Conservation (phyloP, 30 jellyfish, hydroid and myxozoan species). For the Pelagia noctiluca region DNA sequence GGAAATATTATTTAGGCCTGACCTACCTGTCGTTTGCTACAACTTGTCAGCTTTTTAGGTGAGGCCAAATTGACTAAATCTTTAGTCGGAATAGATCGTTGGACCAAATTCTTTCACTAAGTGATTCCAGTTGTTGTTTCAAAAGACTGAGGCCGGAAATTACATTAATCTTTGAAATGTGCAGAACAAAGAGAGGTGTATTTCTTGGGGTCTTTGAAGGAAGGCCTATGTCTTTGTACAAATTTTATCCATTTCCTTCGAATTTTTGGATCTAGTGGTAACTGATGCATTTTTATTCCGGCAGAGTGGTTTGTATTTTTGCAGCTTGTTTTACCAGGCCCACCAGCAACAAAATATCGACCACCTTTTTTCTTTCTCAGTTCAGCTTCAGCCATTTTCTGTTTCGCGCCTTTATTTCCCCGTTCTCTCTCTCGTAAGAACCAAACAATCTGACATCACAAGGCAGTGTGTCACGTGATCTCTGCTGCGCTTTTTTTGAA, state of each 20-base stretch:
- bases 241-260: slow-evolving; percentile 45
- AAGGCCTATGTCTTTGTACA: slow-evolving; percentile 51
- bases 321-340: slow-evolving; percentile 55
- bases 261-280: slow-evolving; percentile 19
- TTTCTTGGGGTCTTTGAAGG: slow-evolving; percentile 28
- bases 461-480: too few species aligned
- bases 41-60: slow-evolving; percentile 23
- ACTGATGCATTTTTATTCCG: slow-evolving; percentile 52
- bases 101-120: slow-evolving; percentile 26
- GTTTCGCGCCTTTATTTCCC: too few species aligned
- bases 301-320: slow-evolving; percentile 43
- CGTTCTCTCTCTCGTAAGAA: too few species aligned
- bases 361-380: slow-evolving; percentile 42
- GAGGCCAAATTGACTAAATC: slow-evolving; percentile 35
- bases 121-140: slow-evolving; percentile 25
- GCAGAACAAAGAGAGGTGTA: slow-evolving; percentile 45
- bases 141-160: slow-evolving; percentile 7
- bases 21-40: slow-evolving; percentile 36
- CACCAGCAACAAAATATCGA: slow-evolving; percentile 65
- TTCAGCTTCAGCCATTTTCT: too few species aligned
- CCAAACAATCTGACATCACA: too few species aligned
- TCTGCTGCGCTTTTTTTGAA: too few species aligned
- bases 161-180: slow-evolving; percentile 43
- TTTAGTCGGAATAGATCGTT: slow-evolving; percentile 53
- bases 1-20: too few species aligned